These are phyloP conservation scores for Vulpes ferrilata DNA, from an alignment of 2,113 vertebrate genomes.

Conservation along the genomic window DNA sequence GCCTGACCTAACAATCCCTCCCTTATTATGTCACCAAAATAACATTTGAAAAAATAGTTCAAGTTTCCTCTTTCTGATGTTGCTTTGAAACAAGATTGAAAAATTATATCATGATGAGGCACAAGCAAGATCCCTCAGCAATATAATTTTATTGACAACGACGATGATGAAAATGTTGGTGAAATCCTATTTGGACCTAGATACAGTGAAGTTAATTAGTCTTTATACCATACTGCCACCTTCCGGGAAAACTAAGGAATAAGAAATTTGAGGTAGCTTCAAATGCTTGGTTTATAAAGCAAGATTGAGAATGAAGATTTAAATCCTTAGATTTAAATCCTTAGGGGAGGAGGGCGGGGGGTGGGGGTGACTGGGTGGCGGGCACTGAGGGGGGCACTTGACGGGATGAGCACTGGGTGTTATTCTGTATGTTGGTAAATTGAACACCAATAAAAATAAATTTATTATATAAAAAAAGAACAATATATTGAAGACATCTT, in stretches of 20 bases:
- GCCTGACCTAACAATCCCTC: background rate
- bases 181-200: background rate
- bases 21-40: background rate
- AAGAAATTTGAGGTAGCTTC: background rate
- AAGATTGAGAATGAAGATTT: background rate
- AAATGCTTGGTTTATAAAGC: background rate
- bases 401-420: too few species aligned
- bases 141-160: background rate
- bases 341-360: too few species aligned
- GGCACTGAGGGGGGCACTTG: too few species aligned
- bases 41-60: background rate
- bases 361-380: too few species aligned
- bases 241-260: background rate
- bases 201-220: background rate
- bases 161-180: background rate
- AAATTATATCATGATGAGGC: background rate
- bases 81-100: background rate
- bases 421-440: too few species aligned
- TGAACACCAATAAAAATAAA: too few species aligned
- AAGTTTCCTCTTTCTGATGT: background rate
- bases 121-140: background rate
- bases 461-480: too few species aligned
- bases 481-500: too few species aligned
- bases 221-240: constrained; percentile 6
- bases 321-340: background rate